Conservation (phyloP, 1,140 invertebrate genomes). For the Myzus persicae region DNA sequence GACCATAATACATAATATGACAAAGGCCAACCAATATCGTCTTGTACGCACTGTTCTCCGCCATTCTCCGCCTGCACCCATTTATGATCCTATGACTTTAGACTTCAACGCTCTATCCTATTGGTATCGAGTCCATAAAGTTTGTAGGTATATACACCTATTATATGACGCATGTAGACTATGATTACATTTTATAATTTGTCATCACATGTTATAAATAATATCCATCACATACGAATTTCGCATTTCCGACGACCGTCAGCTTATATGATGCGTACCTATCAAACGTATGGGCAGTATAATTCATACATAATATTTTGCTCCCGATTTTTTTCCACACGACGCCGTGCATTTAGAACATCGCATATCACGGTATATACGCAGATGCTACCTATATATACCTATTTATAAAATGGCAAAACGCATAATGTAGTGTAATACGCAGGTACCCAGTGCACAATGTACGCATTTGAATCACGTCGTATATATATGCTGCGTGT, state of each 20-base stretch:
- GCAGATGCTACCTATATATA: background rate
- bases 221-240: too few relatives aligned
- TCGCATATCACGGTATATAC: background rate
- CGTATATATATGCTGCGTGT: conserved; percentile 7
- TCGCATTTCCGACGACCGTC: background rate
- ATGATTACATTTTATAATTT: too few relatives aligned
- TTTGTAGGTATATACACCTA: background rate
- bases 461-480: conserved; percentile 21
- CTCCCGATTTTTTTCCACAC: background rate
- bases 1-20: too few relatives aligned
- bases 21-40: too few relatives aligned
- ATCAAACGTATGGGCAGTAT: too few relatives aligned
- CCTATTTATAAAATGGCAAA: background rate
- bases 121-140: too few relatives aligned
- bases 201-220: too few relatives aligned
- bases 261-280: too few relatives aligned
- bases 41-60: too few relatives aligned
- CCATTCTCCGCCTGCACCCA: background rate
- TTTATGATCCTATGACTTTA: too few relatives aligned
- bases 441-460: background rate
- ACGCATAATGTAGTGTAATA: background rate
- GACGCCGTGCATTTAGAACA: background rate
- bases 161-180: too few relatives aligned
- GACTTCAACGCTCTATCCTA: too few relatives aligned
- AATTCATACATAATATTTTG: background rate